These are phyloP conservation scores for Dasyornis broadbenti DNA, from an alignment of 2,113 vertebrate species.

Conservation along the genomic window DNA sequence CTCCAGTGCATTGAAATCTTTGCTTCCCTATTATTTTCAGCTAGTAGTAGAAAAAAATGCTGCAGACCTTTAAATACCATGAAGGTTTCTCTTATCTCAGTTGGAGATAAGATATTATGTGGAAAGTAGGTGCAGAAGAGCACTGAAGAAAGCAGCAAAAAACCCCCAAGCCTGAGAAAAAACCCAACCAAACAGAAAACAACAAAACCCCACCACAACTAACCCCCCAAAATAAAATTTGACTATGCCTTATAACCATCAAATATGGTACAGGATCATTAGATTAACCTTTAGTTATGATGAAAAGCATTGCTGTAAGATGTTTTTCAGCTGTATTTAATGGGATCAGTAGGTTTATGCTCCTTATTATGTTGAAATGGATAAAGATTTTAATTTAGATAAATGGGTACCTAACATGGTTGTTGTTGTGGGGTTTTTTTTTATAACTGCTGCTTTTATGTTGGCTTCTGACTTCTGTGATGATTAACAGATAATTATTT, in stretches of 20 bases:
- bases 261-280: neutral
- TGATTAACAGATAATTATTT: neutral
- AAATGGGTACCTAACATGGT: neutral
- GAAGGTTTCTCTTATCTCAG: neutral
- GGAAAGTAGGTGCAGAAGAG: neutral
- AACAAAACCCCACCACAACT: neutral
- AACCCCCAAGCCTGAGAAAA: neutral
- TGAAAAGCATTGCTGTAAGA: neutral
- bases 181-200: neutral
- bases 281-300: conserved; percentile 34
- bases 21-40: neutral
- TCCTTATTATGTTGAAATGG: neutral
- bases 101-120: neutral
- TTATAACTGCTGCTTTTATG: conserved; percentile 3
- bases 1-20: neutral
- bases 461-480: conserved; percentile 1
- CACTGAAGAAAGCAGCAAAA: neutral
- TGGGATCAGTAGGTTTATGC: neutral
- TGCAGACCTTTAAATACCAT: neutral
- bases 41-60: neutral
- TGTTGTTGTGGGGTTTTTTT: neutral
- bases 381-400: conserved; percentile 46
- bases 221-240: neutral
- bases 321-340: conserved; percentile 33
- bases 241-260: neutral